These are phyloP conservation scores for Lepilemur ruficaudatus DNA, from an alignment of 2,797 vertebrate genomes.

Conservation along the genomic window DNA sequence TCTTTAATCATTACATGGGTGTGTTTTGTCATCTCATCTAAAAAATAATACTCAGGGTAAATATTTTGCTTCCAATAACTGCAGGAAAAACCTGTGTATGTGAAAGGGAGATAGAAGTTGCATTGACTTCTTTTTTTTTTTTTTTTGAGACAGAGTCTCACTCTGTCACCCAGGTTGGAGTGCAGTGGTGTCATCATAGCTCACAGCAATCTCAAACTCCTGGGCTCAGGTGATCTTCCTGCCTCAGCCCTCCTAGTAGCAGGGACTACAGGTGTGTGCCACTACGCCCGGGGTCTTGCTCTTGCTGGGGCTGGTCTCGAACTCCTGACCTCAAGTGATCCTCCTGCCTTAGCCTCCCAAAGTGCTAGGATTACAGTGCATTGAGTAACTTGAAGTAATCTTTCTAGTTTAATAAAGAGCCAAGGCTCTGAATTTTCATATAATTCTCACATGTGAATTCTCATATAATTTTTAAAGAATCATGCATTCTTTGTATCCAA, in stretches of 20 bases:
- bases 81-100: not conserved
- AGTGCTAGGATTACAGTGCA: not conserved
- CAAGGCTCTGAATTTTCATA: not conserved
- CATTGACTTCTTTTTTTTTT: not conserved
- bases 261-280: not conserved
- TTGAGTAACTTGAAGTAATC: not conserved
- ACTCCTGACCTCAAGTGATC: not conserved
- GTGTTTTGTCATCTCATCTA: not conserved
- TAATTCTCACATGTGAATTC: not conserved
- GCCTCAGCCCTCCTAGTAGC: not conserved
- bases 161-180: not conserved
- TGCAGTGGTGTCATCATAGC: not conserved
- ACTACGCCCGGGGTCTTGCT: not conserved
- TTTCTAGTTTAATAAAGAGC: slow-evolving; percentile 5
- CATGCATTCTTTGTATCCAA: not conserved
- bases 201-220: not conserved
- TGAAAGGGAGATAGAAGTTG: not conserved
- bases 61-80: not conserved
- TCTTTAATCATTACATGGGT: not conserved
- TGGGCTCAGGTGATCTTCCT: not conserved
- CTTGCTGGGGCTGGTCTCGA: not conserved
- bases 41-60: not conserved
- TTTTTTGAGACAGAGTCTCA: not conserved
- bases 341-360: not conserved
- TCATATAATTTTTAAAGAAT: not conserved